Evolutionary conservation across 2,113 vertebrate genomes (phyloP), one percentile per base, ranked within the genome.

Genomic region (Gnathonemus echidnorhynchus): DNA sequence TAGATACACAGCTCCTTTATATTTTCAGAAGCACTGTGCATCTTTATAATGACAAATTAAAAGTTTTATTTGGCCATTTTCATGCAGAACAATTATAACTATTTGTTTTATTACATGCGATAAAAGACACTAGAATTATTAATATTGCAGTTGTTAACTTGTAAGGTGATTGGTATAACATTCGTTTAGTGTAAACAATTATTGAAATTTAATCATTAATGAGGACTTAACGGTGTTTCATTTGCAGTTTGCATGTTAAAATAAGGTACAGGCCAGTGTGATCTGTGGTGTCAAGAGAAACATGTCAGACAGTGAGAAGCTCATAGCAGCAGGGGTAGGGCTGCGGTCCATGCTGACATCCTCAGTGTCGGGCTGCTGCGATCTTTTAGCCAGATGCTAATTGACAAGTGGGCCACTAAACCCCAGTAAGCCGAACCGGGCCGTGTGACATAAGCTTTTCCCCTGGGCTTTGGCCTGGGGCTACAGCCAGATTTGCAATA

Each of bases 381-480:
- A 85, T 89, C 49, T 89, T 85, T 89, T 24, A 52, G 52, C 49
- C 35, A 42, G 27, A 62, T 46, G 77, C 35, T 89, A 89, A 89
- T 89, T 89, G 77, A 84, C 74, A 42, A 39, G 21, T 52, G 53
- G 89, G 89, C 74, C 77, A 17, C 24, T 1, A 53, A 19, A 49
- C n/a, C 49, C 11, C 70, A 2, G 46, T 27, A 53, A 70, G 66
- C 66, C 2, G 21, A 88, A 27, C 8, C 2, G 7, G 8, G 24
- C 42, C 8, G 1, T 45, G 21, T 46, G 83, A 86, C 83, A n/a
- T 87, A 5, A 49, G 48, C 45, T 48, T 24, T 21, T 35, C 86
- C 27, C 31, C 49, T 1, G 45, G 24, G 10, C n/a, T 53, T 87
- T 85, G 42, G 83, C 39, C 83, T 85, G 45, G 6, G 83, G 35